These are phyloP conservation scores for Didymodactylos carnosus DNA, from an alignment of 2,888 invertebrate genomes.

Conservation along the genomic window DNA sequence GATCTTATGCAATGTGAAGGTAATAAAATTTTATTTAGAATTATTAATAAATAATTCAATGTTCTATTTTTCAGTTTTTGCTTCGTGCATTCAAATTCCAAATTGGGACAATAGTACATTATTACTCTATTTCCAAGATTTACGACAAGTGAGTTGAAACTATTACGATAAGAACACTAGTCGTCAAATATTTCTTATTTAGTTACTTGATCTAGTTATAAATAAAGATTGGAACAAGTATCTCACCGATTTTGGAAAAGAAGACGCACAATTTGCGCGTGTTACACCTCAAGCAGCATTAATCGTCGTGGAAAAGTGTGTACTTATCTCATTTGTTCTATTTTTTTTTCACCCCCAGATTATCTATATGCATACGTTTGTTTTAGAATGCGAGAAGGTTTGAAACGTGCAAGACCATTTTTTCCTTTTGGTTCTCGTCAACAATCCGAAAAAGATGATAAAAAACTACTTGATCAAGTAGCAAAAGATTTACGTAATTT, in stretches of 20 bases:
- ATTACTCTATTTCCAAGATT: conserved; percentile 10
- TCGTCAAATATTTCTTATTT: conserved; percentile 16
- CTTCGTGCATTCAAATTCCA: not conserved
- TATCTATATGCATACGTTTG: not conserved
- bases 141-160: conserved; percentile 5
- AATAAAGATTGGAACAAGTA: conserved; percentile 94
- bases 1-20: conserved; percentile 86
- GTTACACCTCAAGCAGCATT: conserved; percentile 37
- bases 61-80: conserved; percentile 1
- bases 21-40: too few species aligned
- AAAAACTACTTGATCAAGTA: conserved; percentile 81
- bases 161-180: not conserved
- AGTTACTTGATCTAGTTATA: conserved; percentile 69
- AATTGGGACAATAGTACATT: conserved; percentile 9
- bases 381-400: not conserved
- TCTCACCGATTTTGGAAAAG: conserved; percentile 73
- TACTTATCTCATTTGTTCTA: too few species aligned
- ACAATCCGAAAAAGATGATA: conserved; percentile 67
- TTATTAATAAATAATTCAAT: too few species aligned
- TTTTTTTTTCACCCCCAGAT: too few species aligned
- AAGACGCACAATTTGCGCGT: conserved; percentile 63
- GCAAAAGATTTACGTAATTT: conserved; percentile 72
- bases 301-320: conserved; percentile 8
- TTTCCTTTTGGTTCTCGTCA: not conserved
- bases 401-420: conserved; percentile 17